Percentiles rank a stretch among this genome's conserved stretches.
Conservation (phyloP, 2,888 invertebrate species). For the Crossocerus cetratus region DNA sequence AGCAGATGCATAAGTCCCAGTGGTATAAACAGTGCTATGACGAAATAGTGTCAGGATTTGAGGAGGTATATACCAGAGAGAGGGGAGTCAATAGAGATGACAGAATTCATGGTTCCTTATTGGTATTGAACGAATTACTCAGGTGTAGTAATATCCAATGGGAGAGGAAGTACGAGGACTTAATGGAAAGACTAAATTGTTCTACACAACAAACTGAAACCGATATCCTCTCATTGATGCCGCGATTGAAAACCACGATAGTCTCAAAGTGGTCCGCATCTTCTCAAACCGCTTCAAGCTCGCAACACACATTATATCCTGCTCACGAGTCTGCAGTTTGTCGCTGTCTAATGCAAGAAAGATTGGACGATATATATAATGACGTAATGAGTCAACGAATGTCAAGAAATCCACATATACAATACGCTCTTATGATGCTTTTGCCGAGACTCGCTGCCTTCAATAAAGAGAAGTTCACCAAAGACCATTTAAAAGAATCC, state of each 20-base stretch:
- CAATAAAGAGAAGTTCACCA: conserved; percentile 88
- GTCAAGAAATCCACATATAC: conserved; percentile 88
- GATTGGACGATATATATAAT: conserved; percentile 88
- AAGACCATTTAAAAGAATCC: conserved; percentile 85
- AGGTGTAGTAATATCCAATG: conserved; percentile 93
- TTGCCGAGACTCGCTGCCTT: conserved; percentile 97
- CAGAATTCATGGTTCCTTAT: conserved; percentile 92
- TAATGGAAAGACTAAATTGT: conserved; percentile 81
- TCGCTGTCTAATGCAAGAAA: conserved; percentile 87
- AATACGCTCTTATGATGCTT: conserved; percentile 90
- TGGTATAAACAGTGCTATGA: conserved; percentile 97
- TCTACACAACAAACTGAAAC: conserved; percentile 73
- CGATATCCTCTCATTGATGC: conserved; percentile 81
- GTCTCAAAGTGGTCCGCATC: conserved; percentile 77
- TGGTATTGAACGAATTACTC: conserved; percentile 95
- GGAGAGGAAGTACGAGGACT: conserved; percentile 88
- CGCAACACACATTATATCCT: conserved; percentile 71
- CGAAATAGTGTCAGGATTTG: conserved; percentile 90
- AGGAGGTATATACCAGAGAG: conserved; percentile 82
- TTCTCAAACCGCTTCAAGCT: conserved; percentile 60
- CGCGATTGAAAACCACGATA: conserved; percentile 80
- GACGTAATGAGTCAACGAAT: conserved; percentile 89
- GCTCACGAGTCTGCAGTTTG: conserved; percentile 93
- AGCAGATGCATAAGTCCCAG: conserved; percentile 91
- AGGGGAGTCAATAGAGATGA: conserved; percentile 92